phyloP scores from a whole-genome alignment of 1,140 invertebrate species.

The Cardiocondyla obscurior region DNA sequence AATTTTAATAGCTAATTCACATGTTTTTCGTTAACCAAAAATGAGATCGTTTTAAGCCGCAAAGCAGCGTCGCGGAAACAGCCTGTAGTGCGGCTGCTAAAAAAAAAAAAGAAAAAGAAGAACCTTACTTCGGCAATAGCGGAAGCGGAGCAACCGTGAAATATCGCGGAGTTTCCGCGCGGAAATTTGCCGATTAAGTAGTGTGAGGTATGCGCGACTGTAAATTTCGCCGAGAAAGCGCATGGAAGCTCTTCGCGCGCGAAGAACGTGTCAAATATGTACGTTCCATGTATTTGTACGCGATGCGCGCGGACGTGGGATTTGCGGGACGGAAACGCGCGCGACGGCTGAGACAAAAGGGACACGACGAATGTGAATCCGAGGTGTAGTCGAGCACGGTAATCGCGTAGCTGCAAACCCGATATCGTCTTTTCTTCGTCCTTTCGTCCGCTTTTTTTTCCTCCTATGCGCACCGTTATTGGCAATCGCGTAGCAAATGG shows the following conservation, averaged over 20 bases:
- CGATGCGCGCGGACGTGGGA: no score
- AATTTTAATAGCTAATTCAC: background rate
- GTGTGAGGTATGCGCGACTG: slow-evolving; percentile 1
- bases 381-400: slow-evolving; percentile 28
- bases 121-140: background rate
- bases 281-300: slow-evolving; percentile 35
- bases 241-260: slow-evolving; percentile 5
- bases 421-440: slow-evolving; percentile 18
- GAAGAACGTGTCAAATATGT: slow-evolving; percentile 42
- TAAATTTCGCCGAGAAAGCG: slow-evolving; percentile 15
- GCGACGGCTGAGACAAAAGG: slow-evolving; percentile 26
- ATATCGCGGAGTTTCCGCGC: slow-evolving; percentile 24
- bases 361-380: slow-evolving; percentile 13
- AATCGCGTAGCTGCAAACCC: slow-evolving; percentile 36
- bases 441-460: background rate
- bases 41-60: background rate
- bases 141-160: slow-evolving; percentile 2
- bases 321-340: background rate
- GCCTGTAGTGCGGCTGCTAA: background rate
- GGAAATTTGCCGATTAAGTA: slow-evolving; percentile 45
- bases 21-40: slow-evolving; percentile 18
- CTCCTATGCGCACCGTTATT: background rate
- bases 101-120: no score
- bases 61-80: slow-evolving; percentile 12
- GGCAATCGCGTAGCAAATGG: background rate